These are phyloP conservation scores for Trichopria drosophilae DNA, from an alignment of 2,888 invertebrate genomes.

Conservation along the genomic window DNA sequence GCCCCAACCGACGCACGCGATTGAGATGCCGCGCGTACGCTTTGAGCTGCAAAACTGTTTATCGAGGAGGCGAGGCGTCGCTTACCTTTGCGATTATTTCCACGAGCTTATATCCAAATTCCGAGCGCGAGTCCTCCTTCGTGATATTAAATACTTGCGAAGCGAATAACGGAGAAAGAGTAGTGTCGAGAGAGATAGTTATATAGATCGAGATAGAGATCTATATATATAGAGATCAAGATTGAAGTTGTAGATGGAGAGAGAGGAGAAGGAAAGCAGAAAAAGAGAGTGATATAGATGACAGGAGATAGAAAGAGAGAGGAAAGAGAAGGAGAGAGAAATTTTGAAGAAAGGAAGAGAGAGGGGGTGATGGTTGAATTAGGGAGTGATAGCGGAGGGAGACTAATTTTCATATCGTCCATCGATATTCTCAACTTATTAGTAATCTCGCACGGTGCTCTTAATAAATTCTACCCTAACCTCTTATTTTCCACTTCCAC, in stretches of 20 bases:
- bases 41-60: constrained; percentile 34
- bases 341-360: constrained; percentile 5
- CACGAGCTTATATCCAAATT: constrained; percentile 31
- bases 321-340: background rate
- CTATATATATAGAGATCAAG: no score
- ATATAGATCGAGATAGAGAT: no score
- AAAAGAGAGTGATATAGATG: no score
- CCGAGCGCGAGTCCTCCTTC: constrained; percentile 24
- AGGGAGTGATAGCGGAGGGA: no score
- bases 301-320: no score
- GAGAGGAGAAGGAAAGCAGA: no score
- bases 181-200: no score
- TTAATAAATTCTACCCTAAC: constrained; percentile 30
- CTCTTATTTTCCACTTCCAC: constrained; percentile 20
- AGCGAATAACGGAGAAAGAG: no score
- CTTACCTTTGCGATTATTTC: constrained; percentile 33
- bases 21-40: constrained; percentile 19
- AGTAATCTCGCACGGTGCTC: constrained; percentile 30
- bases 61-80: constrained; percentile 33
- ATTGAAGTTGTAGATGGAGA: no score
- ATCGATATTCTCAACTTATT: constrained; percentile 36
- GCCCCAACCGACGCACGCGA: constrained; percentile 4
- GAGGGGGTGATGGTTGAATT: constrained; percentile 2
- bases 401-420: constrained; percentile 31
- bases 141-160: constrained; percentile 38